These are phyloP conservation scores for Beris chalybata DNA, from an alignment of 2,888 invertebrate genomes.

Conservation along the genomic window DNA sequence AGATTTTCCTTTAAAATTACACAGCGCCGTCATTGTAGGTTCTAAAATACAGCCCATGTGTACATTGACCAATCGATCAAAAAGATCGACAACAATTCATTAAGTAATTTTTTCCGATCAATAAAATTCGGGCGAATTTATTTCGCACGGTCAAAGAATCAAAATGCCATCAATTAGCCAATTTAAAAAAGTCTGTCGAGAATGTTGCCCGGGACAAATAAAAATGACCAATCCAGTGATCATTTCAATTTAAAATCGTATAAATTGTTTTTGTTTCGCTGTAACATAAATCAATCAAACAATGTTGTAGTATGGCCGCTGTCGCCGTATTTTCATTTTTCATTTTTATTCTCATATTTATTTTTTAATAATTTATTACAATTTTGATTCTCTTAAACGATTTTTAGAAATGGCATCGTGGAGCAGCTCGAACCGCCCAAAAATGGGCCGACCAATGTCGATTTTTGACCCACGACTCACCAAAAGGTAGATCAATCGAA, in stretches of 20 bases:
- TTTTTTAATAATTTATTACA: slow-evolving; percentile 22
- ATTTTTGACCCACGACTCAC: slow-evolving; percentile 70
- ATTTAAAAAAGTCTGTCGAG: slow-evolving; percentile 23
- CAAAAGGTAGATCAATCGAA: slow-evolving; percentile 61
- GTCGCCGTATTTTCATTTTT: too few relatives aligned
- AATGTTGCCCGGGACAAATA: neutral
- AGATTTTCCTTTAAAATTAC: too few relatives aligned
- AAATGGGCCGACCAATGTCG: slow-evolving; percentile 72
- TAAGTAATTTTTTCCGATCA: too few relatives aligned
- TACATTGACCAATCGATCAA: too few relatives aligned
- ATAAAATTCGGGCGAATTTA: neutral
- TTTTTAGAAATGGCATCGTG: slow-evolving; percentile 72
- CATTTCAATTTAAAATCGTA: neutral
- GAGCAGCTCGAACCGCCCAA: slow-evolving; percentile 72
- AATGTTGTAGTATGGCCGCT: too few relatives aligned
- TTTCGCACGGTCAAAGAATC: slow-evolving; percentile 31
- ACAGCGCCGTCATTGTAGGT: too few relatives aligned
- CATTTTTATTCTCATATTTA: neutral
- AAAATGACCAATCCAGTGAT: too few relatives aligned
- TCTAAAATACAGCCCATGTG: too few relatives aligned
- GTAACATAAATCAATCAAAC: neutral
- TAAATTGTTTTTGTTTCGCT: neutral
- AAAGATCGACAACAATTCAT: too few relatives aligned
- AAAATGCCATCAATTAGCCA: slow-evolving; percentile 32
- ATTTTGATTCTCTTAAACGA: neutral